Conservation (phyloP, 2,113 vertebrate genomes). For the Plestiodon gilberti region DNA sequence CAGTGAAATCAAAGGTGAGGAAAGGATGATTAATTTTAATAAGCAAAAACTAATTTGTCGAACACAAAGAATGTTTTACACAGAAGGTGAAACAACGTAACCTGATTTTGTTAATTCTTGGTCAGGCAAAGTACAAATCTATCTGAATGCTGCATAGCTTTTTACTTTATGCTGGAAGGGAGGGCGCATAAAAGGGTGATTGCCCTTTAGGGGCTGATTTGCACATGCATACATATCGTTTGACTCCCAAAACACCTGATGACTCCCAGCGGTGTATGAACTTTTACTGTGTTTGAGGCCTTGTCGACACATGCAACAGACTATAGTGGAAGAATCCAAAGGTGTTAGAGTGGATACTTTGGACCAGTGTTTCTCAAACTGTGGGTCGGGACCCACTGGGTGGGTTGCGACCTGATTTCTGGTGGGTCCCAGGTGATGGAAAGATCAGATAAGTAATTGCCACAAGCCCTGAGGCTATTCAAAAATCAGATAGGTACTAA, state of each 20-base stretch:
- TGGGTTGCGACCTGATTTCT: too few species aligned
- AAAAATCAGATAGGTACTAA: too few species aligned
- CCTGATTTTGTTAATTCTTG: constrained; percentile 40
- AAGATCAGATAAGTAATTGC: too few species aligned
- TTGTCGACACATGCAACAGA: background rate
- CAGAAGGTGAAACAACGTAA: constrained; percentile 15
- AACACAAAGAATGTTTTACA: constrained; percentile 49
- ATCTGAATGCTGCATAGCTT: background rate
- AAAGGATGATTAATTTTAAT: constrained; percentile 14
- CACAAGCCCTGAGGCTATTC: too few species aligned
- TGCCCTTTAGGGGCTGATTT: background rate
- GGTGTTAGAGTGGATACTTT: background rate
- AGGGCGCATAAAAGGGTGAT: background rate
- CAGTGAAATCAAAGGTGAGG: constrained; percentile 58
- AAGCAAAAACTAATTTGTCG: constrained; percentile 59
- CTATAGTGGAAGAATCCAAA: background rate
- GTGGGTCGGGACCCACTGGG: too few species aligned
- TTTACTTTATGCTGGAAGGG: background rate
- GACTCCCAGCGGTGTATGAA: background rate
- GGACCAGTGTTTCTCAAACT: too few species aligned
- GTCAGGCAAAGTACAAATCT: constrained; percentile 29
- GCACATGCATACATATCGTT: background rate
- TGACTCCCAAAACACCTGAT: background rate
- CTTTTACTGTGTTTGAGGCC: background rate
- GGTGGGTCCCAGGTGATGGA: too few species aligned